Evolutionary conservation across 2,113 vertebrate species (phyloP).

Genomic region (Lampris incognitus): DNA sequence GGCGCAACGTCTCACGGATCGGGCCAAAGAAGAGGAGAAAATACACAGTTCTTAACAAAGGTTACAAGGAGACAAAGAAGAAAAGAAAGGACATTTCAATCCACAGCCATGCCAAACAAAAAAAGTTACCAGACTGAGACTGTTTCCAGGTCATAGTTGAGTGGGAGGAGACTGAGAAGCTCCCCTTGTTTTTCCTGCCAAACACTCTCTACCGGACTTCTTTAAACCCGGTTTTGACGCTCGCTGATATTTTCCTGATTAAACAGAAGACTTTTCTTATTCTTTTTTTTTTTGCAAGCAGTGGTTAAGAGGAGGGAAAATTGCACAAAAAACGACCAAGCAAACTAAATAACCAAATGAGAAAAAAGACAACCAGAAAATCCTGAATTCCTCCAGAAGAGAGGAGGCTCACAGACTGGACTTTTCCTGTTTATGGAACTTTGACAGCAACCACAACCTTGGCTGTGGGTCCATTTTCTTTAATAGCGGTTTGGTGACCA

Average conservation of each 20-base stretch:
- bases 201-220: constrained; percentile 15
- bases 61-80: not conserved
- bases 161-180: constrained; percentile 67
- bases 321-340: not conserved
- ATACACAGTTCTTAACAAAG: not conserved
- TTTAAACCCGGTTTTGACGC: not conserved
- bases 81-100: not conserved
- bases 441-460: constrained; percentile 64
- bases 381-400: constrained; percentile 11
- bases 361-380: not conserved
- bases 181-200: constrained; percentile 42
- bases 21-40: constrained; percentile 1
- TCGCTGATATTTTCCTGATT: constrained; percentile 31
- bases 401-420: not conserved
- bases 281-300: not conserved
- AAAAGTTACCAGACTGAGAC: constrained; percentile 58
- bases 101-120: constrained; percentile 41
- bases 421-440: constrained; percentile 55
- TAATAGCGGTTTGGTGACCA: constrained; percentile 70
- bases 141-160: constrained; percentile 79
- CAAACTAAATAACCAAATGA: constrained; percentile 18
- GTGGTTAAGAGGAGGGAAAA: not conserved
- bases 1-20: constrained; percentile 16
- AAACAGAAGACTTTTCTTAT: constrained; percentile 8
- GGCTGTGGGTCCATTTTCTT: constrained; percentile 63